Conservation (phyloP, 64 coral and sea anemone species). For the Anthopleura sola region DNA sequence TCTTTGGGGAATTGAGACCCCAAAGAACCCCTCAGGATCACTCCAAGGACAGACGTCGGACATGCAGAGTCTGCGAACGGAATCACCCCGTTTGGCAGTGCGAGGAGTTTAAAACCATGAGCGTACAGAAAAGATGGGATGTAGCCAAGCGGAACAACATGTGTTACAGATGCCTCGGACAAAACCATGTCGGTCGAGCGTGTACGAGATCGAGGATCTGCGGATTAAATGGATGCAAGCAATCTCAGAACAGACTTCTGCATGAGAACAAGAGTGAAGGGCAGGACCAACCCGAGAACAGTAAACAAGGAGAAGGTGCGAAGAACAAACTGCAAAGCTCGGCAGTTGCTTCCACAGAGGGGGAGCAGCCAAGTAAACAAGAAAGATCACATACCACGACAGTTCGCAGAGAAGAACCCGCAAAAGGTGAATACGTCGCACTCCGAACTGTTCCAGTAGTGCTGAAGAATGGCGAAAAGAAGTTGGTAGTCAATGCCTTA, state of each 20-base stretch:
- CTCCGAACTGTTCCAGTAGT: slow-evolving; percentile 32
- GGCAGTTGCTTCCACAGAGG: slow-evolving; percentile 6
- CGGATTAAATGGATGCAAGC: background rate
- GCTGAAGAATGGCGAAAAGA: slow-evolving; percentile 19
- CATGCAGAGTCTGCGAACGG: background rate
- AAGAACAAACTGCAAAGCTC: background rate
- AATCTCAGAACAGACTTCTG: slow-evolving; percentile 4
- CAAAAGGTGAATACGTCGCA: background rate
- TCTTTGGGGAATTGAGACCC: background rate
- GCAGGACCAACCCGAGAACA: background rate
- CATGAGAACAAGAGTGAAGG: slow-evolving; percentile 16
- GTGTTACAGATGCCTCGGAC: slow-evolving; percentile 6
- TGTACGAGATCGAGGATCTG: slow-evolving; percentile 10
- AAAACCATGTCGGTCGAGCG: background rate
- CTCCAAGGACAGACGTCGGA: background rate
- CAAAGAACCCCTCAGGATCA: background rate
- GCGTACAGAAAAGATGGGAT: background rate
- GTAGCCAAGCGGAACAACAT: background rate
- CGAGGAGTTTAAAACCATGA: background rate
- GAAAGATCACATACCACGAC: background rate
- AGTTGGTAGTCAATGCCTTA: slow-evolving; percentile 12
- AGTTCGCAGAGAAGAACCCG: background rate
- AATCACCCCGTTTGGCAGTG: background rate
- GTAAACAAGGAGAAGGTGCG: background rate
- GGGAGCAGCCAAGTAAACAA: slow-evolving; percentile 7